phyloP scores from a whole-genome alignment of 2,113 vertebrate species.

The Bubo scandiacus region DNA sequence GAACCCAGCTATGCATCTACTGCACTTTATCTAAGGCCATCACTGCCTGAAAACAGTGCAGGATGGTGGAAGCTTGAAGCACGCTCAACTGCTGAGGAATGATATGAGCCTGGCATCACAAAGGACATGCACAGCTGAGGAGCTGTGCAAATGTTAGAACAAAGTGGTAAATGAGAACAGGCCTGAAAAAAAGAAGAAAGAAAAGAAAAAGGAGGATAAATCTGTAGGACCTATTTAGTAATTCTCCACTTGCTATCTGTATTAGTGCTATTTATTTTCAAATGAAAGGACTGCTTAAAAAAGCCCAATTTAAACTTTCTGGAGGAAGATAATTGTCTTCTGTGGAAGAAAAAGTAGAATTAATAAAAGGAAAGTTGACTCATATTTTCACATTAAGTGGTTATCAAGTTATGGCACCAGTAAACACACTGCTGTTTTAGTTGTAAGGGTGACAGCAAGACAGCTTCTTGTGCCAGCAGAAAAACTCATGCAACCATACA shows the following conservation, averaged over 20 bases:
- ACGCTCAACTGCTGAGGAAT: fast-evolving
- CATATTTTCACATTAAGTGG: background rate
- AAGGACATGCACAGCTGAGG: background rate
- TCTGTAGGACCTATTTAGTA: background rate
- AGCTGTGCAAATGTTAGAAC: background rate
- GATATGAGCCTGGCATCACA: fast-evolving
- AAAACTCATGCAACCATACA: background rate
- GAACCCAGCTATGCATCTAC: background rate
- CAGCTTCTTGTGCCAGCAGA: background rate
- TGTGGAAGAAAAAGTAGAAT: background rate
- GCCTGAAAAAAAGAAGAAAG: background rate
- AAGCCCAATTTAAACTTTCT: background rate
- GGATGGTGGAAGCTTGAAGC: background rate
- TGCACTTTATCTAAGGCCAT: background rate
- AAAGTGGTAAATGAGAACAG: background rate
- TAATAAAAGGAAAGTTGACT: background rate
- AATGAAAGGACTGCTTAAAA: background rate
- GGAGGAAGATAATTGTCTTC: background rate
- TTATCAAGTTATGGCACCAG: background rate
- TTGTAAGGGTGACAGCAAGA: background rate
- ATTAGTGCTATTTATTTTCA: background rate
- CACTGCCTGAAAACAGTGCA: background rate
- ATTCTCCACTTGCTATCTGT: background rate
- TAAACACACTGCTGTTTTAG: background rate
- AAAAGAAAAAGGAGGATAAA: background rate